Conservation (phyloP, 1,140 invertebrate species). For the Rhagoletis zephyria region DNA sequence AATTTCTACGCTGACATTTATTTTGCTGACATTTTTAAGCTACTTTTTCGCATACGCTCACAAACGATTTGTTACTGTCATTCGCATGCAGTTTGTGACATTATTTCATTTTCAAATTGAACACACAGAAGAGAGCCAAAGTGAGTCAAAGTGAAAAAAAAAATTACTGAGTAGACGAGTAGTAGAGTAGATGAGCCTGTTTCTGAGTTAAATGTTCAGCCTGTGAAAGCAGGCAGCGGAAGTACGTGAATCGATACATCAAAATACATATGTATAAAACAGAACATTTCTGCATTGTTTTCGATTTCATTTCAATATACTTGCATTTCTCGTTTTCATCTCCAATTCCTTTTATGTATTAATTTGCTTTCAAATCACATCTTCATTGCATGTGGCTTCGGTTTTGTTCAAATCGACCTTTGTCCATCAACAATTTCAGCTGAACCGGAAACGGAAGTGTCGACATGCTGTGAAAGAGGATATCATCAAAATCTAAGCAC, state of each 20-base stretch:
- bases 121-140: not conserved
- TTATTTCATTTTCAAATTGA: not conserved
- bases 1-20: constrained; percentile 35
- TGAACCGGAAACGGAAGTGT: constrained; percentile 34
- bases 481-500: constrained; percentile 40
- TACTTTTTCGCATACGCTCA: not conserved
- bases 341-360: too few species aligned
- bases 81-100: not conserved
- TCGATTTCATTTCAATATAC: not conserved
- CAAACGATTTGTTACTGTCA: constrained; percentile 6
- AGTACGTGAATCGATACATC: not conserved
- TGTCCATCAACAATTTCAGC: constrained; percentile 6
- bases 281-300: not conserved
- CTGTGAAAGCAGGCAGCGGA: not conserved
- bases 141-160: not conserved
- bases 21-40: constrained; percentile 42
- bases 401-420: not conserved
- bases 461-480: constrained; percentile 41
- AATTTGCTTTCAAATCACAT: too few species aligned
- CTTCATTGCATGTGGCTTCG: too few species aligned
- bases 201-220: not conserved
- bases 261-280: not conserved
- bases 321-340: not conserved
- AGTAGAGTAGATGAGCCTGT: too few species aligned
- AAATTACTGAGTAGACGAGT: too few species aligned